These are phyloP conservation scores for Amphimedon queenslandica DNA, from an alignment of 37 sponge, comb jelly and placozoan species.

Conservation along the genomic window DNA sequence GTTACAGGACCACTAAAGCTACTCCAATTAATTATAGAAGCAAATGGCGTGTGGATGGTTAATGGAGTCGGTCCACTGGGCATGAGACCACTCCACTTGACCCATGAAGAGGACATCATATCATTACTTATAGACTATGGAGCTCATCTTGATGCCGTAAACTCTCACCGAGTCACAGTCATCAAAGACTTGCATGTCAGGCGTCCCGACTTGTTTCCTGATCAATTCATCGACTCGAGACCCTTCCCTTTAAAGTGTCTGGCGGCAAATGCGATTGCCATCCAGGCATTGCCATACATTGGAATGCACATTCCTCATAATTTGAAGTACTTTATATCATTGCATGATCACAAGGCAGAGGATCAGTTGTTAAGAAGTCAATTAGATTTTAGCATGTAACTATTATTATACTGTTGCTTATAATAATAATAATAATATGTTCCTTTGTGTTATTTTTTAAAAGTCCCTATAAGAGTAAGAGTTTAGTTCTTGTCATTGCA, in stretches of 20 bases:
- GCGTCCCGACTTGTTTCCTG: background rate
- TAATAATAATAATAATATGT: too few relatives aligned
- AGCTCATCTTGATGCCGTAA: background rate
- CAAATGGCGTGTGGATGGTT: background rate
- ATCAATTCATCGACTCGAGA: background rate
- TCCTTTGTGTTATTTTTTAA: too few relatives aligned
- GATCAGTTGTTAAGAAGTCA: background rate
- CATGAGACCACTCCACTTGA: background rate
- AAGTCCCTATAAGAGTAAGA: too few relatives aligned
- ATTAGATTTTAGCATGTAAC: background rate
- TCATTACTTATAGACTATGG: background rate
- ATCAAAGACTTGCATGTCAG: background rate
- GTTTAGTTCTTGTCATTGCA: background rate
- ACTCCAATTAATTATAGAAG: background rate
- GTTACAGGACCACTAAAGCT: background rate
- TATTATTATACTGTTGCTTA: too few relatives aligned
- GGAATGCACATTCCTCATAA: background rate
- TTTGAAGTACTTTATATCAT: background rate
- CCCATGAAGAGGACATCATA: background rate
- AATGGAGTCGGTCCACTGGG: background rate
- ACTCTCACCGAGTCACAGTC: background rate
- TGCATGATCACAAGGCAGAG: background rate
- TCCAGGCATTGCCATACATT: background rate
- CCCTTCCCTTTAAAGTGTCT: background rate
- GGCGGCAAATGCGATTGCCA: background rate